These are phyloP conservation scores for Xylophagus ater DNA, from an alignment of 2,888 invertebrate genomes.

Conservation along the genomic window DNA sequence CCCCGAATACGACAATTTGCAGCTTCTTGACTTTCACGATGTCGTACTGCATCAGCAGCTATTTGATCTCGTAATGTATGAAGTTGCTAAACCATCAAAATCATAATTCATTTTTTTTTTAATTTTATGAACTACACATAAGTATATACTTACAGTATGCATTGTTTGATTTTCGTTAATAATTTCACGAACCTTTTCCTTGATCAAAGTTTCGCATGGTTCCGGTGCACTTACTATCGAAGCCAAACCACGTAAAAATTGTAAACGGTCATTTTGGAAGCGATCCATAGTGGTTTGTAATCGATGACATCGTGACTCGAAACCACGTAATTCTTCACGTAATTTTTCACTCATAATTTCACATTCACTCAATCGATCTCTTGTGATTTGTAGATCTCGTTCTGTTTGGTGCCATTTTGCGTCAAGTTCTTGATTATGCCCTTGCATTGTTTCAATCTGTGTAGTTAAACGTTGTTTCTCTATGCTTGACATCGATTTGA, in stretches of 20 bases:
- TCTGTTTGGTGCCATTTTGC: conserved; percentile 62
- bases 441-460: conserved; percentile 42
- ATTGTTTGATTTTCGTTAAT: conserved; percentile 67
- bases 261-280: conserved; percentile 35
- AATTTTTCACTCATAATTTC: conserved; percentile 53
- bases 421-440: conserved; percentile 58
- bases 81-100: conserved; percentile 48
- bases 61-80: conserved; percentile 67
- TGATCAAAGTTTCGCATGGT: conserved; percentile 64
- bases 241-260: conserved; percentile 33
- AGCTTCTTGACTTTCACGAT: conserved; percentile 43
- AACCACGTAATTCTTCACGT: conserved; percentile 37
- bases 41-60: conserved; percentile 57
- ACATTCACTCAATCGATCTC: conserved; percentile 59
- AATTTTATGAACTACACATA: background rate
- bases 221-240: conserved; percentile 54
- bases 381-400: conserved; percentile 61
- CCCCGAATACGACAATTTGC: conserved; percentile 55
- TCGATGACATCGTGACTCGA: conserved; percentile 38
- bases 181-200: conserved; percentile 67
- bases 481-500: conserved; percentile 33
- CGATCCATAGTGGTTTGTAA: conserved; percentile 36
- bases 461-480: conserved; percentile 68
- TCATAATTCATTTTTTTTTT: background rate
- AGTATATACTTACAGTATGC: conserved; percentile 47